Base-by-base conservation (phyloP, 2,888 invertebrate species). In the Drosophila dives region DNA sequence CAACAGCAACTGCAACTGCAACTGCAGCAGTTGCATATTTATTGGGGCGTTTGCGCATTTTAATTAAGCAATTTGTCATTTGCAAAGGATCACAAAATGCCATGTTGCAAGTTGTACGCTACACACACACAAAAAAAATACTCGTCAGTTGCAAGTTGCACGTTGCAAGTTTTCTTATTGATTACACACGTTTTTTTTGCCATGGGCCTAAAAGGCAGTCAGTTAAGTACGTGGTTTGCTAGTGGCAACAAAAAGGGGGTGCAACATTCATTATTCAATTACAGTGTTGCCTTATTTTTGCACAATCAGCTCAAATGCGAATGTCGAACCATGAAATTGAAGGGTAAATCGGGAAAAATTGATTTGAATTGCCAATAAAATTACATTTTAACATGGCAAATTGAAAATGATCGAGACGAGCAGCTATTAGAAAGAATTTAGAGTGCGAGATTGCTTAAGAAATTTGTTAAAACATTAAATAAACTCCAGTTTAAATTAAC, bases 1-100 rank as follows among this genome's bases (percentile, higher is more conserved):
- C 58, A 40, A 34, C 55, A 42, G 63, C 56, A 61, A 64, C 53
- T 77, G 72, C 75, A 54, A 23, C 23, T 23, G 23, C 23, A 61
- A 64, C 53, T 77, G 72, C 75, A 54, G 64, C 69, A 73, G 66
- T 85, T 81, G 90, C 88, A 86, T 86, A 90, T 90, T 86, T 88
- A 88, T 88, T 86, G 89, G 86, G 90, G 90, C 89, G 90, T 86
- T 77, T 80, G 76, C 72, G 76, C 72, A 83, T 90, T 88, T 84
- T 86, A 87, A 87, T 89, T 90, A 88, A 90, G 87, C 84, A 75
- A 87, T 87, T 87, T 90, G 83, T 90, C 90, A 90, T 81, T 81
- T 80, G 66, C 53, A 83, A 61, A 64, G 71, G 65, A 40, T 60
- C 62, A 61, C 51, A 53, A 70, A 45, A 23, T 45, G 48, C 38